Conservation (phyloP, 2,888 invertebrate genomes). For the Rhaphigaster nebulosa region DNA sequence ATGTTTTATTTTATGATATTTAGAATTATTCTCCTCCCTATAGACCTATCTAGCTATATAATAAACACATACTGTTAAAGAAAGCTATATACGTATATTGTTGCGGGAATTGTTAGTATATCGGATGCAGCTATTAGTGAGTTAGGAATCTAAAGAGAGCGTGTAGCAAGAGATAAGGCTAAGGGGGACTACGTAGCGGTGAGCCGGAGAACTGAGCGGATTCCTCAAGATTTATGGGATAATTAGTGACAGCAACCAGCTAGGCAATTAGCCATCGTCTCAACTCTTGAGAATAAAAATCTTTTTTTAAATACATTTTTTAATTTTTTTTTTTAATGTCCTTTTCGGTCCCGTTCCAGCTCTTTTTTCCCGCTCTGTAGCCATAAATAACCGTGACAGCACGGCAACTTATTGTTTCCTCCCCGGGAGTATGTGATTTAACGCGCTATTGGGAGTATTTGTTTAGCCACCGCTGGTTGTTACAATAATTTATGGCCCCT, state of each 20-base stretch:
- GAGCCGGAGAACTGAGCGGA: slow-evolving; percentile 6
- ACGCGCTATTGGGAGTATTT: slow-evolving; percentile 11
- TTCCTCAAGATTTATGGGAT: slow-evolving; percentile 50
- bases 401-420: slow-evolving; percentile 38
- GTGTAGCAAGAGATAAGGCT: slow-evolving; percentile 5
- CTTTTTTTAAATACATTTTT: slow-evolving; percentile 48
- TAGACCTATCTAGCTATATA: no score
- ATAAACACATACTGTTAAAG: background rate
- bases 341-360: slow-evolving; percentile 25
- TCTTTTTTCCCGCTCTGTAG: background rate
- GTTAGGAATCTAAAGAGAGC: slow-evolving; percentile 40
- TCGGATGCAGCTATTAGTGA: background rate
- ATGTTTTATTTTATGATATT: no score
- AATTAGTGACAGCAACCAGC: slow-evolving; percentile 48
- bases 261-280: slow-evolving; percentile 43
- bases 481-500: slow-evolving; percentile 11
- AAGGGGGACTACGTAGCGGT: background rate
- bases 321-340: background rate
- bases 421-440: slow-evolving; percentile 12
- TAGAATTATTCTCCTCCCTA: background rate
- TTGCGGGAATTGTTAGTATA: background rate
- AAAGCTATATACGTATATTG: background rate
- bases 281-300: slow-evolving; percentile 18
- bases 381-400: slow-evolving; percentile 18
- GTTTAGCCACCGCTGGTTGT: slow-evolving; percentile 36